phyloP scores from a whole-genome alignment of 2,797 vertebrate species.

The Phalloptychus januarius region DNA sequence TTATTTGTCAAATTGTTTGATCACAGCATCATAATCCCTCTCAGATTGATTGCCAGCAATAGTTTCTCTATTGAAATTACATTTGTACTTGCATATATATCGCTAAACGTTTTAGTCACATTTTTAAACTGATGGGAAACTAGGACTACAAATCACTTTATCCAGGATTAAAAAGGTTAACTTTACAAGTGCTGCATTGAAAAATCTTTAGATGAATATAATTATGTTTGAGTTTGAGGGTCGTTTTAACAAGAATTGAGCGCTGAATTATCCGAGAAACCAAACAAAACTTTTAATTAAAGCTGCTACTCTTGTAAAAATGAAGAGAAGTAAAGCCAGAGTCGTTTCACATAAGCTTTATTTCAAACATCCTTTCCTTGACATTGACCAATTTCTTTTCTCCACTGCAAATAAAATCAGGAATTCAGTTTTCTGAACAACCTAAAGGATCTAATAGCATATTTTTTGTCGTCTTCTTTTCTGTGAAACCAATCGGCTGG shows the following conservation, averaged over 20 bases:
- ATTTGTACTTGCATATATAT: neutral
- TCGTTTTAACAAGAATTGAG: neutral
- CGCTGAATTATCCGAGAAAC: neutral
- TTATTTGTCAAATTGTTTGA: neutral
- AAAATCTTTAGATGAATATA: neutral
- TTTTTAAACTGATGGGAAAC: neutral
- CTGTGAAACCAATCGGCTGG: conserved; percentile 40
- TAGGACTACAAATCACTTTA: neutral
- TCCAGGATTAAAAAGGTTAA: neutral
- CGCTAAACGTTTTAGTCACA: neutral
- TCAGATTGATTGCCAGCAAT: neutral
- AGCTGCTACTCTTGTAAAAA: neutral
- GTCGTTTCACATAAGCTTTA: neutral
- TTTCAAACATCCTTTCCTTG: neutral
- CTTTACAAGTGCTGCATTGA: neutral
- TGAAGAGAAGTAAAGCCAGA: neutral
- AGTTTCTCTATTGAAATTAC: neutral
- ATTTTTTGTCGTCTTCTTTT: conserved; percentile 30
- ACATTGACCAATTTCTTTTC: neutral
- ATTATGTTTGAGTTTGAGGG: neutral
- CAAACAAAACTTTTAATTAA: neutral
- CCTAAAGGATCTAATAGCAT: neutral
- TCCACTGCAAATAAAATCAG: conserved; percentile 6
- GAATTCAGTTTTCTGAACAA: conserved; percentile 2
- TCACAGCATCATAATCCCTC: neutral